phyloP scores from a whole-genome alignment of 2,888 invertebrate genomes.

The Latrodectus elegans region DNA sequence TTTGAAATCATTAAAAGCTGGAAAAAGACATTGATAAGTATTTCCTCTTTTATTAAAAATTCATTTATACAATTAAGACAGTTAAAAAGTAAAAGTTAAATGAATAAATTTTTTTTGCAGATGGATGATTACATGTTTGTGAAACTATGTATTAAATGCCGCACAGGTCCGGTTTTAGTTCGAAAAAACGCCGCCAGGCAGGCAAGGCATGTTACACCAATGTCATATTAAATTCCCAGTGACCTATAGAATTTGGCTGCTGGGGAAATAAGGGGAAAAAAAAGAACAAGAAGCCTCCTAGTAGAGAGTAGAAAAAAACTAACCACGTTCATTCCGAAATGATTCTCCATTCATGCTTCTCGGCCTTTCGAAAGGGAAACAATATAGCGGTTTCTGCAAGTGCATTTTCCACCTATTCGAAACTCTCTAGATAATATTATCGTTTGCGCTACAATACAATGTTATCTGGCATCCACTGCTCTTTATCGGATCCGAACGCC shows the following conservation, averaged over 20 bases:
- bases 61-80: no score
- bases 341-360: neutral
- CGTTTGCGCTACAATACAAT: slow-evolving; percentile 31
- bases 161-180: neutral
- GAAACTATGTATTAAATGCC: no score
- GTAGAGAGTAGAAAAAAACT: neutral
- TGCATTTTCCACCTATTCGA: neutral
- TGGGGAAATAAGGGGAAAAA: neutral
- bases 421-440: slow-evolving; percentile 32
- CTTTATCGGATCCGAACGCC: slow-evolving; percentile 19
- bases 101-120: no score
- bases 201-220: neutral
- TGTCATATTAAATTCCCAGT: neutral
- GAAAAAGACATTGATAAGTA: no score
- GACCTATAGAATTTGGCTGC: neutral
- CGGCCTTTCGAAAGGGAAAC: neutral
- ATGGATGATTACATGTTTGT: no score
- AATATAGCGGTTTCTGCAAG: neutral
- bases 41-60: no score
- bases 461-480: slow-evolving; percentile 18
- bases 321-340: neutral
- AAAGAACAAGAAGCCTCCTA: neutral
- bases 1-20: no score
- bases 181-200: neutral
- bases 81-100: no score